These are phyloP conservation scores for Brachyptera putata DNA, from an alignment of 2,888 invertebrate species.

Conservation along the genomic window DNA sequence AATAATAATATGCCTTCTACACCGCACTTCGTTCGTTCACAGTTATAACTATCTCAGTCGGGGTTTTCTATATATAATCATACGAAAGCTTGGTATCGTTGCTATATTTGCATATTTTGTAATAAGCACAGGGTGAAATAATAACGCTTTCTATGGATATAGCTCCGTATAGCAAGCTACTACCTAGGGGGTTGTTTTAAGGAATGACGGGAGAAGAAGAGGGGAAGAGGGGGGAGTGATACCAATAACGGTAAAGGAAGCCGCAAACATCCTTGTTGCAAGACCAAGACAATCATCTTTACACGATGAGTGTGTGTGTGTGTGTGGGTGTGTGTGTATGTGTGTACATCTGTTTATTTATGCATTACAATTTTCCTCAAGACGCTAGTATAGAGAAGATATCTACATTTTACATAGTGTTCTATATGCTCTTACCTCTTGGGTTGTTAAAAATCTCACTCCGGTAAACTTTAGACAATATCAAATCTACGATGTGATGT, in stretches of 20 bases:
- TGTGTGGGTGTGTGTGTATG: too few relatives aligned
- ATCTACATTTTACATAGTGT: too few relatives aligned
- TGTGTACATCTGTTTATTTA: slow-evolving; percentile 30
- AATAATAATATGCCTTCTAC: too few relatives aligned
- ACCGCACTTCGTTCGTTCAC: too few relatives aligned
- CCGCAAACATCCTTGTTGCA: slow-evolving; percentile 19
- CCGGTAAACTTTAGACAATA: slow-evolving; percentile 28
- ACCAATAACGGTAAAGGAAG: slow-evolving; percentile 24
- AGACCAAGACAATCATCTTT: slow-evolving; percentile 12
- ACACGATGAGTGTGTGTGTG: too few relatives aligned
- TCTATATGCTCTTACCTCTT: too few relatives aligned
- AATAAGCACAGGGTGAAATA: slow-evolving; percentile 23
- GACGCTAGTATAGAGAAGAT: slow-evolving; percentile 23
- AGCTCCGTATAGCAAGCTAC: background rate
- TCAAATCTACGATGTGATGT: slow-evolving; percentile 11
- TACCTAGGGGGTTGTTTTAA: slow-evolving; percentile 26
- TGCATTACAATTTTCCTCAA: slow-evolving; percentile 32
- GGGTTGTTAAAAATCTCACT: slow-evolving; percentile 24
- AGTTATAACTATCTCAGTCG: too few relatives aligned
- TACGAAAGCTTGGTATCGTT: background rate
- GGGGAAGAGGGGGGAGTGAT: slow-evolving; percentile 7
- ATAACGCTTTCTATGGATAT: background rate
- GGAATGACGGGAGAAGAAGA: slow-evolving; percentile 6
- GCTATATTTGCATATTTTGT: slow-evolving; percentile 29
- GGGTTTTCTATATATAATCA: background rate